Conservation (phyloP, 1,140 invertebrate genomes). For the Formica exsecta region DNA sequence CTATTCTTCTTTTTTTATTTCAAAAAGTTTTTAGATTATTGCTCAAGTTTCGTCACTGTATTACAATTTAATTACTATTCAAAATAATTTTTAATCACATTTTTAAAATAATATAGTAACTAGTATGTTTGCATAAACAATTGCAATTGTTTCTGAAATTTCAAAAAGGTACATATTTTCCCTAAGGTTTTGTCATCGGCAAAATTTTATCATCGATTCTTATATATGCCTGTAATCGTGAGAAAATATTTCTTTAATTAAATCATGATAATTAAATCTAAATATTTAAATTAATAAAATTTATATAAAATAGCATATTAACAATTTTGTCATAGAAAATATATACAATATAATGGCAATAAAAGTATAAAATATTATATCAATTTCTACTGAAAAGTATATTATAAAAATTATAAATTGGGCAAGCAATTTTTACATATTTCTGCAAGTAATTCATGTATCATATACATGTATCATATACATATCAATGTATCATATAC, state of each 20-base stretch:
- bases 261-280: no score
- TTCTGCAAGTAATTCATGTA: neutral
- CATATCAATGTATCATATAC: neutral
- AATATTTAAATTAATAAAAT: neutral
- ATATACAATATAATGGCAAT: neutral
- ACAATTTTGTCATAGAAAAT: neutral
- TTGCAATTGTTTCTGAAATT: neutral
- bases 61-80: neutral
- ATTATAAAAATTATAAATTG: neutral
- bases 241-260: neutral
- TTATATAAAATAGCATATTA: neutral
- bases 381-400: neutral
- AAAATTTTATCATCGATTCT: no score
- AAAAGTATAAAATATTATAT: conserved; percentile 41
- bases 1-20: conserved; percentile 1
- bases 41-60: neutral
- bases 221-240: no score
- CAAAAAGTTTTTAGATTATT: neutral
- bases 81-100: neutral
- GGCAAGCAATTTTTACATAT: no score
- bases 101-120: neutral
- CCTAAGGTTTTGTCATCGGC: no score
- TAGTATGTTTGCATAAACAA: neutral
- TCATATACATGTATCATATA: neutral
- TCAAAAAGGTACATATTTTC: no score